phyloP scores from a whole-genome alignment of 2,113 vertebrate genomes.

The Cettia cetti region DNA sequence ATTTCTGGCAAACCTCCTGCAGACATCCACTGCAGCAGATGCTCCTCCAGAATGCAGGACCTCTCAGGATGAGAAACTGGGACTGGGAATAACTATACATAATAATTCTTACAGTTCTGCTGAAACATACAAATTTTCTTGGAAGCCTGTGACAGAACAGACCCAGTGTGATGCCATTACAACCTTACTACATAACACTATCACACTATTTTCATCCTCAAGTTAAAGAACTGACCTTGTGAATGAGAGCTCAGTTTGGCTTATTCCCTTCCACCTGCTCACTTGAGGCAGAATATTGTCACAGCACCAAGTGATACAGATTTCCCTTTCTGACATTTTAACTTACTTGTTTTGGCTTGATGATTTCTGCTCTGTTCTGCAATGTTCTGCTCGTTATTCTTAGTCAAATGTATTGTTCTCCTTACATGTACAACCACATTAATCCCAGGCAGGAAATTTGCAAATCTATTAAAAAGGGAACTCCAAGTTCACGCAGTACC shows the following conservation, averaged over 20 bases:
- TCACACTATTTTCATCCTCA: background rate
- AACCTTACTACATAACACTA: background rate
- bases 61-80: background rate
- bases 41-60: background rate
- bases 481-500: background rate
- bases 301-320: background rate
- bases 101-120: background rate
- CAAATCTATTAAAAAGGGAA: background rate
- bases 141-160: background rate
- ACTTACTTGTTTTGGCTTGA: background rate
- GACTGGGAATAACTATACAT: background rate
- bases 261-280: background rate
- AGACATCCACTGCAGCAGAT: background rate
- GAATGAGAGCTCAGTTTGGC: background rate
- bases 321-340: background rate
- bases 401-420: background rate
- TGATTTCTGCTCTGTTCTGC: background rate
- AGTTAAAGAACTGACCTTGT: background rate
- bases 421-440: background rate
- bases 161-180: background rate
- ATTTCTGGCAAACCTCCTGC: background rate
- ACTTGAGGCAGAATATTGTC: background rate
- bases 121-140: background rate
- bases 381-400: background rate
- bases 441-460: background rate